A percentile compares a stretch with the other conserved stretches of the same genome.
phyloP scores from a whole-genome alignment of 2,797 vertebrate genomes.

The Betta splendens region DNA sequence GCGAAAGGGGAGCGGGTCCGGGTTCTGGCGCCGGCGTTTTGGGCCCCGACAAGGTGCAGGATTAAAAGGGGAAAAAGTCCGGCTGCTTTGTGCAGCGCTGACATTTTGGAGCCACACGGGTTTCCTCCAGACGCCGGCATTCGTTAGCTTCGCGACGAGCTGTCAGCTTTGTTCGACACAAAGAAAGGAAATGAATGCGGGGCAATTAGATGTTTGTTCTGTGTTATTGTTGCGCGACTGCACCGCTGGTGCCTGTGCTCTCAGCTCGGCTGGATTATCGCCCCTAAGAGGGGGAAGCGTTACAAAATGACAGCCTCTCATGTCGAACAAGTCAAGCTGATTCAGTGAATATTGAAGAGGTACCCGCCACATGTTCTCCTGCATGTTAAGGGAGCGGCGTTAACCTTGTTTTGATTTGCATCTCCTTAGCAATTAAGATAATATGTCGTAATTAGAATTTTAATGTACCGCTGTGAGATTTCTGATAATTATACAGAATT shows the following conservation, averaged over 20 bases:
- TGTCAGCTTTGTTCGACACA: conserved; percentile 67
- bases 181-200: conserved; percentile 66
- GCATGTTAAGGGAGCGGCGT: conserved; percentile 76
- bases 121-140: conserved; percentile 39
- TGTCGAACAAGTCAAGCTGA: conserved; percentile 79
- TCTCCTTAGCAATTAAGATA: conserved; percentile 84
- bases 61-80: conserved; percentile 7
- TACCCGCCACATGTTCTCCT: conserved; percentile 71
- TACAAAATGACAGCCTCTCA: conserved; percentile 76
- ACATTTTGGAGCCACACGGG: conserved; percentile 15
- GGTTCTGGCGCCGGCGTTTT: conserved; percentile 11
- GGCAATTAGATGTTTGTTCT: conserved; percentile 76
- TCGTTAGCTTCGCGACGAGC: conserved; percentile 50
- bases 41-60: conserved; percentile 11
- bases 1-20: conserved; percentile 12
- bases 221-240: conserved; percentile 67
- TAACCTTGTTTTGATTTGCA: conserved; percentile 85
- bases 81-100: no score
- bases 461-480: conserved; percentile 83
- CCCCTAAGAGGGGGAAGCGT: conserved; percentile 71
- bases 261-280: conserved; percentile 75
- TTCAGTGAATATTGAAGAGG: conserved; percentile 79
- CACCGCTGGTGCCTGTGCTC: conserved; percentile 59
- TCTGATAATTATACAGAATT: conserved; percentile 82
- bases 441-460: conserved; percentile 84